Evolutionary conservation across 2,797 vertebrate species (phyloP), one percentile per base, ranked within the genome.

Genomic region (Catostomus latipinnis): DNA sequence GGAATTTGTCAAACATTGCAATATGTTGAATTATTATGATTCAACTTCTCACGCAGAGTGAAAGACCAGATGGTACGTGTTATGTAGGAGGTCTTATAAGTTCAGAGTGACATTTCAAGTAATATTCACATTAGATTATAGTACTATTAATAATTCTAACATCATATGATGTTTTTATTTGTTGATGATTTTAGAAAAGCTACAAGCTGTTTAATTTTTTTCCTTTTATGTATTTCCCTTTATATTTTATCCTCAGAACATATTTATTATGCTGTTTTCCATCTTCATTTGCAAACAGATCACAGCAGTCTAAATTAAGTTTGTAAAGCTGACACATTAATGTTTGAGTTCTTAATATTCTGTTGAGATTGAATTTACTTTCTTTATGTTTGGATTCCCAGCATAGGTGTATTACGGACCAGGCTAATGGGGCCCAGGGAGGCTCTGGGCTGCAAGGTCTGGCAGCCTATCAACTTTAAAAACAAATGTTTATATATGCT

Each of bases 41-140:
- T 78, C 76, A 62, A 62, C 22, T 78, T 9, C 6, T 61, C 65
- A 60, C 2, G 56, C 65, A 6, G 75, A 60, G 75, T 77, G 18
- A 66, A 69, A 77, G 56, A 77, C 18, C 75, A 77, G 75, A 77
- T 77, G 75, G 75, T 77, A 18, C 16, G 6, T 5, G 65, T 34
- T 68, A 76, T 11, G 66, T 43, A 18, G 57, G 57, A 78, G 76
- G 14, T 69, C 66, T 69, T 60, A 12, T 6, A 67, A 60, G 67
- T 71, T 78, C 76, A 78, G 49, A 71, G 58, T 2, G 14, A 62
- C 71, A 54, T 52, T 61, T 78, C 48, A 78, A 54, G 34, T 62
- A 71, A 62, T 46, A 63, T 69, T 71, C 14, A 43, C 57, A n/a
- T 34, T 48, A 63, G 22, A 60, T 69, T 54, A 6, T 11, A 78